These are phyloP conservation scores for Ramphastos sulfuratus DNA, from an alignment of 2,113 vertebrate species.

Conservation along the genomic window DNA sequence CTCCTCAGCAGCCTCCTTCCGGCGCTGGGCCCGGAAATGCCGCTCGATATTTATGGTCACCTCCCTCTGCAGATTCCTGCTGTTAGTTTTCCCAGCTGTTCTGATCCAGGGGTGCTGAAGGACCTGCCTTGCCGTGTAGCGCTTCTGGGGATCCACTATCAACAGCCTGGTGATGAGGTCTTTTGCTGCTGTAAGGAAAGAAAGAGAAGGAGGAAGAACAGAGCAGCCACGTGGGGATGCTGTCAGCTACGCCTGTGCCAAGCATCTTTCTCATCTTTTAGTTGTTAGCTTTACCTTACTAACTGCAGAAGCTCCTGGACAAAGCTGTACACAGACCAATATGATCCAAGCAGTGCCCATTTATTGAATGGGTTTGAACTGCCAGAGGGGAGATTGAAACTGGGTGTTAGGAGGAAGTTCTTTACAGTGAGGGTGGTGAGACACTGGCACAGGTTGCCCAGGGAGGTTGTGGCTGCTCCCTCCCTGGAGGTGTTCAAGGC, in stretches of 20 bases:
- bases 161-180: constrained; percentile 87
- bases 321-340: too few species aligned
- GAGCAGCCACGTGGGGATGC: background rate
- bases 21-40: constrained; percentile 62
- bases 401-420: too few species aligned
- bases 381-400: too few species aligned
- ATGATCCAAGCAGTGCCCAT: too few species aligned
- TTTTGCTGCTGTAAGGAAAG: constrained; percentile 79
- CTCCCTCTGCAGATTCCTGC: constrained; percentile 70
- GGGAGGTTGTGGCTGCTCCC: too few species aligned
- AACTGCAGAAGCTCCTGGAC: too few species aligned
- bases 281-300: background rate
- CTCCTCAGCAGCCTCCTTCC: background rate
- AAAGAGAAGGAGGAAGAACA: background rate
- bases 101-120: constrained; percentile 90
- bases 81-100: constrained; percentile 67
- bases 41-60: constrained; percentile 70
- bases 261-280: background rate
- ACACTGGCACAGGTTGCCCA: too few species aligned
- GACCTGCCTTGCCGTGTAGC: constrained; percentile 87
- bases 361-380: too few species aligned
- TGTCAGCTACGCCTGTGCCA: background rate
- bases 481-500: too few species aligned
- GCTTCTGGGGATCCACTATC: constrained; percentile 84
- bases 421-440: too few species aligned